phyloP scores from a whole-genome alignment of 1,140 invertebrate genomes.

The Microplitis mediator region DNA sequence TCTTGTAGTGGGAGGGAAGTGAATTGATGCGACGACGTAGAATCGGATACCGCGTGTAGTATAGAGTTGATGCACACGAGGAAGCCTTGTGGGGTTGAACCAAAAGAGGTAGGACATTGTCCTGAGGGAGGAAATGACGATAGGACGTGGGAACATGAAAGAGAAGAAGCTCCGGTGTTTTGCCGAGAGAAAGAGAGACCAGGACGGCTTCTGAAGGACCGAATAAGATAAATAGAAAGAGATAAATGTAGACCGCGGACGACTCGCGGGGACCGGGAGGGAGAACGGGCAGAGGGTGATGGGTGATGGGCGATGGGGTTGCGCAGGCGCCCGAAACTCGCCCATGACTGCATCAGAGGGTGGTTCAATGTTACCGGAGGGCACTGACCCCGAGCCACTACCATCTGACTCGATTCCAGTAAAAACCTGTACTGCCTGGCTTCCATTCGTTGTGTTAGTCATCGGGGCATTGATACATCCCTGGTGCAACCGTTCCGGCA shows the following conservation, averaged over 20 bases:
- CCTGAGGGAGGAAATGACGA: constrained; percentile 11
- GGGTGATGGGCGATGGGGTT: constrained; percentile 33
- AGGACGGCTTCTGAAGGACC: background rate
- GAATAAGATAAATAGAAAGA: constrained; percentile 11
- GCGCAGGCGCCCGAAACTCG: constrained; percentile 52
- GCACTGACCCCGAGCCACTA: constrained; percentile 57
- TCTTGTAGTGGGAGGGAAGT: background rate
- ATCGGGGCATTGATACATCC: constrained; percentile 50
- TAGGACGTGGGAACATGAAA: constrained; percentile 11
- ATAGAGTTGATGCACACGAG: constrained; percentile 15
- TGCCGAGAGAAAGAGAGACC: background rate
- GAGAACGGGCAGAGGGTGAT: constrained; percentile 3
- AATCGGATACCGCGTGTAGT: constrained; percentile 5
- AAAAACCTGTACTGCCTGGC: no score
- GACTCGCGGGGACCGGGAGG: constrained; percentile 2
- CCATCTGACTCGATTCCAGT: constrained; percentile 32
- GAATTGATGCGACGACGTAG: background rate
- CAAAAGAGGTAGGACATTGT: constrained; percentile 1
- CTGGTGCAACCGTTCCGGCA: constrained; percentile 33
- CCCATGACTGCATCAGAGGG: constrained; percentile 60
- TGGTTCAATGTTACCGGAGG: constrained; percentile 64
- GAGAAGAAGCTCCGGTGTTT: background rate
- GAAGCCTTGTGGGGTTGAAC: constrained; percentile 1
- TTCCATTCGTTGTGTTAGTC: background rate
- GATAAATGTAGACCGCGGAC: background rate